These are phyloP conservation scores for Rhinogobius similis DNA, from an alignment of 2,113 vertebrate species.

Conservation along the genomic window DNA sequence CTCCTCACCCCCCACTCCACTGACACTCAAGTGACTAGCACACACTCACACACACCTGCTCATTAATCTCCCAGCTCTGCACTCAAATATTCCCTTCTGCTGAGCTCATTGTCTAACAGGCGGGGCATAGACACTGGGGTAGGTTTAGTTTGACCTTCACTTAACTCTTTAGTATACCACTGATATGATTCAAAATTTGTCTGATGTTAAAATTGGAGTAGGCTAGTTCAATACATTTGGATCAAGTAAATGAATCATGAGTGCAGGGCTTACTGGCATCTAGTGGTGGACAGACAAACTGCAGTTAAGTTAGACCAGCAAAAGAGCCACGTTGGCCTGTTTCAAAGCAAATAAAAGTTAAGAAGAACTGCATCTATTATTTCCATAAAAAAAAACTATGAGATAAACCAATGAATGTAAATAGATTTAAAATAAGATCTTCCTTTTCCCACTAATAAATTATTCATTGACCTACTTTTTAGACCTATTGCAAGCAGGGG, in stretches of 20 bases:
- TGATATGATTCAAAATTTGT: background rate
- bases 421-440: too few relatives aligned
- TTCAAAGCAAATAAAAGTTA: too few relatives aligned
- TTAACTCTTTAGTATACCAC: background rate
- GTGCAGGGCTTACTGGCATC: constrained; percentile 4
- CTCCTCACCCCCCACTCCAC: constrained; percentile 8
- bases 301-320: background rate
- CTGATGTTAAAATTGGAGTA: background rate
- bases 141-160: constrained; percentile 28
- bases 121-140: constrained; percentile 12
- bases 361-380: too few relatives aligned
- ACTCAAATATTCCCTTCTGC: constrained; percentile 89
- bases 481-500: too few relatives aligned
- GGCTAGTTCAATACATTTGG: background rate
- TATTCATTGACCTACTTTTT: too few relatives aligned
- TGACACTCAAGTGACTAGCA: constrained; percentile 64
- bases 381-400: too few relatives aligned
- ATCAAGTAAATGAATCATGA: background rate
- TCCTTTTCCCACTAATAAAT: too few relatives aligned
- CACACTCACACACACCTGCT: constrained; percentile 72
- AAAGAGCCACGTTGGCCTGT: too few relatives aligned
- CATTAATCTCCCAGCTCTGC: constrained; percentile 91
- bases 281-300: background rate
- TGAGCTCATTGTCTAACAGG: constrained; percentile 48
- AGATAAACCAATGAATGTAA: too few relatives aligned